Percentiles rank a stretch among this genome's conserved stretches.
Conservation (phyloP, 2,888 invertebrate genomes). For the Melinaea menophilus region DNA sequence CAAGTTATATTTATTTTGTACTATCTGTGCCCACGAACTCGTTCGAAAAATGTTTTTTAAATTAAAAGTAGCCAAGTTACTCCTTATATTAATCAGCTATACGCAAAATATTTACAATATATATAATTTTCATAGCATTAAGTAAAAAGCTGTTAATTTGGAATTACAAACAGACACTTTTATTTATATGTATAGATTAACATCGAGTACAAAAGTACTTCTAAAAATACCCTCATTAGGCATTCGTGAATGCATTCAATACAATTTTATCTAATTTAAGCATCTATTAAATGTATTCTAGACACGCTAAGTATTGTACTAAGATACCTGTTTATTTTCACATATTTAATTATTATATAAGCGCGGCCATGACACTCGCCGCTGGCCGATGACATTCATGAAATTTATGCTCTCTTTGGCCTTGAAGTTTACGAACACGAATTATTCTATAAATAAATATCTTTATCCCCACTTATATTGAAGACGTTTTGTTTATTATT, state of each 20-base stretch:
- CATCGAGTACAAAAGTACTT: neutral
- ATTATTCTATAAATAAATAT: neutral
- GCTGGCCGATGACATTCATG: constrained; percentile 12
- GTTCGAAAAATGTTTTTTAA: too few relatives aligned
- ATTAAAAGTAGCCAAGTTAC: too few relatives aligned
- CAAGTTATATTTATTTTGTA: too few relatives aligned
- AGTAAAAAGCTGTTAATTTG: too few relatives aligned
- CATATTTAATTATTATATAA: constrained; percentile 1
- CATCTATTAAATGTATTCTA: neutral
- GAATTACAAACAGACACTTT: too few relatives aligned
- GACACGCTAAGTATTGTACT: neutral
- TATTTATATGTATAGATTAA: too few relatives aligned
- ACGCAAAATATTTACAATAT: too few relatives aligned
- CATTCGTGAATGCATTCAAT: neutral
- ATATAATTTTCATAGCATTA: too few relatives aligned
- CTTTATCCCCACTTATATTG: neutral
- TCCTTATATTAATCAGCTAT: too few relatives aligned
- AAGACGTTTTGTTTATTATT: neutral
- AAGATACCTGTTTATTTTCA: neutral
- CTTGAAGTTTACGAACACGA: constrained; percentile 12
- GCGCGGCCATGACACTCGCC: neutral
- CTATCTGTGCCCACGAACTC: too few relatives aligned
- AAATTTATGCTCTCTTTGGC: constrained; percentile 12
- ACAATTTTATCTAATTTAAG: constrained; percentile 6
- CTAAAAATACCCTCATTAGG: neutral